A percentile compares a stretch with the other conserved stretches of the same genome.
Conservation (phyloP, 2,113 vertebrate genomes). For the Heterocephalus glaber region DNA sequence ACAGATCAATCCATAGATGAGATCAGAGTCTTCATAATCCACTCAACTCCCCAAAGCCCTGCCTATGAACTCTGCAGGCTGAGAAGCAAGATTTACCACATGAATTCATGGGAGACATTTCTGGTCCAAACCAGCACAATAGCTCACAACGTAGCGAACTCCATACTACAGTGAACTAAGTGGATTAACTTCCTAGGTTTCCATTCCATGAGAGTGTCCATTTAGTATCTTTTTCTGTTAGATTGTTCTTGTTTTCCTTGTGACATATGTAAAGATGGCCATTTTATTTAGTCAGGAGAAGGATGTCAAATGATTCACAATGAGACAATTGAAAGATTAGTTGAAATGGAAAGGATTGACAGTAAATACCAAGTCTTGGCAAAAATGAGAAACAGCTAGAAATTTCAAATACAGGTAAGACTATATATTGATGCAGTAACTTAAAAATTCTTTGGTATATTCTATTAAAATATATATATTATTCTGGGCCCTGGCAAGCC, state of each 20-base stretch:
- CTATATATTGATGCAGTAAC: background rate
- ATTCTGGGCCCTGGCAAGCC: background rate
- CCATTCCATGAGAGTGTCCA: fast-evolving
- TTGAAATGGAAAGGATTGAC: background rate
- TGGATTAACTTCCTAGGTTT: background rate
- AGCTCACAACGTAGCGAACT: background rate
- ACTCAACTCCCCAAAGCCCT: background rate
- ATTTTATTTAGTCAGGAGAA: background rate
- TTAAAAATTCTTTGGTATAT: background rate
- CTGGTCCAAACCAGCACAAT: background rate
- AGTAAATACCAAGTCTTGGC: background rate
- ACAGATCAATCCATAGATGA: background rate
- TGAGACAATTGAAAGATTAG: background rate
- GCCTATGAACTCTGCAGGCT: background rate
- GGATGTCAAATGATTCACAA: background rate
- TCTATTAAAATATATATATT: background rate
- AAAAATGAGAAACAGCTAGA: background rate
- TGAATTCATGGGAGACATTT: fast-evolving
- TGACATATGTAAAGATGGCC: background rate
- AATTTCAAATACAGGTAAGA: background rate
- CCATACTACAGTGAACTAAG: background rate
- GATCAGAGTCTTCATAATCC: background rate
- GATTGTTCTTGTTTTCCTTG: background rate
- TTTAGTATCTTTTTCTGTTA: background rate
- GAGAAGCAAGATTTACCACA: background rate